phyloP scores from a whole-genome alignment of 2,888 invertebrate genomes.

The Melanchra persicariae region DNA sequence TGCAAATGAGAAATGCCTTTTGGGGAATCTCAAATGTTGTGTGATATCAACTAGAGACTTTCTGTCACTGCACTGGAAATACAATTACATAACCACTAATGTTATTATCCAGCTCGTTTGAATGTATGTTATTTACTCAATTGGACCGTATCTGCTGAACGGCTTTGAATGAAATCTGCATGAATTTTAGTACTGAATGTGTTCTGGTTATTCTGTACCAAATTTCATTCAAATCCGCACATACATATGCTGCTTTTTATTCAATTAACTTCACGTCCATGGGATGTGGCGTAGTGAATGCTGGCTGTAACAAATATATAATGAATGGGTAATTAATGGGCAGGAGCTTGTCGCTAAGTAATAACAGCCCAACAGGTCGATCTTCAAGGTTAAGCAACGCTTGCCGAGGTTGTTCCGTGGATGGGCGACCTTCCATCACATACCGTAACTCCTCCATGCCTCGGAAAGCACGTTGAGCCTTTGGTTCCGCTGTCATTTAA shows the following conservation, averaged over 20 bases:
- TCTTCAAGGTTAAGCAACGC: neutral
- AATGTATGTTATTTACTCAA: constrained; percentile 45
- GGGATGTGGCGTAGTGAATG: neutral
- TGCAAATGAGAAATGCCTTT: constrained; percentile 36
- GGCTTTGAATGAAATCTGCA: constrained; percentile 56
- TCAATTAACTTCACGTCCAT: constrained; percentile 20
- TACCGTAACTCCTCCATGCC: too few relatives aligned
- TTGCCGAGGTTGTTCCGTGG: neutral
- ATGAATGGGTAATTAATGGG: neutral
- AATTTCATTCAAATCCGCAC: constrained; percentile 18
- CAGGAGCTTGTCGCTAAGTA: neutral
- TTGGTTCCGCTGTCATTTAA: too few relatives aligned
- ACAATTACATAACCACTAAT: constrained; percentile 39
- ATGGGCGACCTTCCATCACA: too few relatives aligned
- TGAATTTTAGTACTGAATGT: constrained; percentile 39
- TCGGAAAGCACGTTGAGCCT: too few relatives aligned
- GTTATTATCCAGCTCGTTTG: constrained; percentile 36
- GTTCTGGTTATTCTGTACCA: constrained; percentile 19
- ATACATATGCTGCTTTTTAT: constrained; percentile 31
- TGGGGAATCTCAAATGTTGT: constrained; percentile 37
- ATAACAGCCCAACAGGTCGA: too few relatives aligned
- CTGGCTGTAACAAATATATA: neutral
- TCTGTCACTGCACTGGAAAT: constrained; percentile 35
- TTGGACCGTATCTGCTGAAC: constrained; percentile 43
- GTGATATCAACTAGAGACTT: constrained; percentile 24